Percentiles rank a stretch among this genome's conserved stretches.
Conservation (phyloP, 2,113 vertebrate genomes). For the Tyrannus savana region DNA sequence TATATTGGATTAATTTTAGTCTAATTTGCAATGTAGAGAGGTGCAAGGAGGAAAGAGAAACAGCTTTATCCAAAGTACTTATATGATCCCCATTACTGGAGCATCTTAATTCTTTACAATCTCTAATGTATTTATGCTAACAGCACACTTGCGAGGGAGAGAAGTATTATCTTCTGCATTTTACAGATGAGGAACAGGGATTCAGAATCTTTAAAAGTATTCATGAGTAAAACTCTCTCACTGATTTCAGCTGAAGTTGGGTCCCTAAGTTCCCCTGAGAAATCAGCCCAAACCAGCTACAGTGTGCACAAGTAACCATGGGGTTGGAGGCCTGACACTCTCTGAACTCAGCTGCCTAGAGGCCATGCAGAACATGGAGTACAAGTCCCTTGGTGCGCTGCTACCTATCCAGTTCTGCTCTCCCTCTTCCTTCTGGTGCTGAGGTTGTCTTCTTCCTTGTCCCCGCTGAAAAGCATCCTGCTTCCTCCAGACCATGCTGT, state of each 20-base stretch:
- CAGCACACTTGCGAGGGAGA: not conserved
- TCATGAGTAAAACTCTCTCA: not conserved
- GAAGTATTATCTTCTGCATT: not conserved
- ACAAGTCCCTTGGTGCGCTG: not conserved
- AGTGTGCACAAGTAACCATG: fast-evolving
- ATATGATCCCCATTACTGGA: not conserved
- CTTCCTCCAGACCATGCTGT: not conserved
- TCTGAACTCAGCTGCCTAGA: not conserved
- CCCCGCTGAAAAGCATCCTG: not conserved
- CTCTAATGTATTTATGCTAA: not conserved
- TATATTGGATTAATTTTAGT: slow-evolving; percentile 48
- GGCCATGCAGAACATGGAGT: not conserved
- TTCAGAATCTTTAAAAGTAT: not conserved
- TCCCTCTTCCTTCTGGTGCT: not conserved
- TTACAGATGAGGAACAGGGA: not conserved
- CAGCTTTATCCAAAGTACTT: slow-evolving; percentile 1
- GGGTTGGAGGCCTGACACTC: too few relatives aligned
- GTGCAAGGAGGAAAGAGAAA: slow-evolving; percentile 3
- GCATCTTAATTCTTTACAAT: slow-evolving; percentile 32
- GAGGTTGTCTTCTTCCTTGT: not conserved
- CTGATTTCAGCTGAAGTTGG: not conserved
- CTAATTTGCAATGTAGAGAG: slow-evolving; percentile 13
- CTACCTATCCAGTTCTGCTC: not conserved
- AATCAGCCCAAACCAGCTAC: not conserved
- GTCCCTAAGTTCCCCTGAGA: not conserved